phyloP scores from a whole-genome alignment of 2,113 vertebrate genomes.

The Puma concolor region DNA sequence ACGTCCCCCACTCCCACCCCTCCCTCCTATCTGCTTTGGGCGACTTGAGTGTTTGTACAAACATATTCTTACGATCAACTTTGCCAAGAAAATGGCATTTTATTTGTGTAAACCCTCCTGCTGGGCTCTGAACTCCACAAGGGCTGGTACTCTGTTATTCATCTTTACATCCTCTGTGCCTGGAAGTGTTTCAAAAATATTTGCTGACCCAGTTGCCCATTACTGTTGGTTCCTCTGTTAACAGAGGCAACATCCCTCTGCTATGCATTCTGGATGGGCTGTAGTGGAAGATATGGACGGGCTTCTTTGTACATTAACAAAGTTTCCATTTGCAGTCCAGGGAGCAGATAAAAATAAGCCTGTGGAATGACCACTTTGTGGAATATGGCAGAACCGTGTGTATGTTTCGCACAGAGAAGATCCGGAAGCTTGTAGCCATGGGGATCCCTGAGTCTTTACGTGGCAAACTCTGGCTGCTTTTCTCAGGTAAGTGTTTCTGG shows the following conservation, averaged over 20 bases:
- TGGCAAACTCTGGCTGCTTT: conserved; percentile 95
- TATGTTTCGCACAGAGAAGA: conserved; percentile 97
- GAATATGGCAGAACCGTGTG: conserved; percentile 95
- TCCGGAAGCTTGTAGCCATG: conserved; percentile 94
- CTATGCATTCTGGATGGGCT: fast-evolving
- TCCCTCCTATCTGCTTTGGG: neutral
- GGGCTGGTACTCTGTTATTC: neutral
- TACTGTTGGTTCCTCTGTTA: neutral
- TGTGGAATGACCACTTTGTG: conserved; percentile 94
- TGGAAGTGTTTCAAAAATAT: neutral
- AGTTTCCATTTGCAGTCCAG: conserved; percentile 84
- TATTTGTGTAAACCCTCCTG: neutral
- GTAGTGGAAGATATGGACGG: fast-evolving
- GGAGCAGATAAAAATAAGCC: conserved; percentile 90
- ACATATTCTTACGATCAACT: fast-evolving
- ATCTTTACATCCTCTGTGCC: neutral
- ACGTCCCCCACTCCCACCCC: fast-evolving
- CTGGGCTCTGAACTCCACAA: neutral
- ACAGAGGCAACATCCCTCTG: fast-evolving
- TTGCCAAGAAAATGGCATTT: neutral
- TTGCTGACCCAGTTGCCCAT: neutral
- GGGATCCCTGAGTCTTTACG: conserved; percentile 95
- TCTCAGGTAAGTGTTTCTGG: conserved; percentile 89
- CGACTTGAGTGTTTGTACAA: neutral
- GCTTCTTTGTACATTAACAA: neutral